phyloP scores from a whole-genome alignment of 2,113 vertebrate genomes.

The Stomatorhinus ivindoensis region DNA sequence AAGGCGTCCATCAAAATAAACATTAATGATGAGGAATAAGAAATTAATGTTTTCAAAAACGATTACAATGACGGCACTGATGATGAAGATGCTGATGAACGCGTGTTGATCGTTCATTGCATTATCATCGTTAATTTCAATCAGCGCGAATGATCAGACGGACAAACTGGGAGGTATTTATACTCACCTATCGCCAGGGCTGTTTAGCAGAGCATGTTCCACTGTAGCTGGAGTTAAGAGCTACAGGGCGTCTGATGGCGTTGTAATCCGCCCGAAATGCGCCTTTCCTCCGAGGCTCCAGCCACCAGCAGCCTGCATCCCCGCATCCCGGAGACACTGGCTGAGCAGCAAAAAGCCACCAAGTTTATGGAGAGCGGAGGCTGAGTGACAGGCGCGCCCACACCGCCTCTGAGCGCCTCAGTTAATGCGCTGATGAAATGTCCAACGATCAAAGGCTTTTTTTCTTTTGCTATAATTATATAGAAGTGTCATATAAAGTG shows the following conservation, averaged over 20 bases:
- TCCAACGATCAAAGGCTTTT: neutral
- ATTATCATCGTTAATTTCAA: neutral
- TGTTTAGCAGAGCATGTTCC: neutral
- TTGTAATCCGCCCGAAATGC: neutral
- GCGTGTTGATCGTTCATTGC: neutral
- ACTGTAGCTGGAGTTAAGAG: neutral
- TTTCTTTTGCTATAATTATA: neutral
- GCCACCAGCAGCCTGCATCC: neutral
- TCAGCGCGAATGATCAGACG: neutral
- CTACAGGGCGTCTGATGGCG: neutral
- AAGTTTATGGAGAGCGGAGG: slow-evolving; percentile 11
- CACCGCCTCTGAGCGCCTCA: neutral
- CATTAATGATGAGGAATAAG: neutral
- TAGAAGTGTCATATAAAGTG: neutral
- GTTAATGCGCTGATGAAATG: neutral
- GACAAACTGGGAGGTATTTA: neutral
- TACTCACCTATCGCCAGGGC: neutral
- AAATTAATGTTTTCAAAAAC: neutral
- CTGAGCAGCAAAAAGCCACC: neutral
- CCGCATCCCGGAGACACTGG: neutral
- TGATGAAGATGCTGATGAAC: neutral
- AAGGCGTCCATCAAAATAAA: neutral
- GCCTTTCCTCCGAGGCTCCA: neutral
- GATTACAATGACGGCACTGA: neutral
- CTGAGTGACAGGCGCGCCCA: neutral